Evolutionary conservation across 2,113 vertebrate genomes (phyloP).

Genomic region (Sander lucioperca): DNA sequence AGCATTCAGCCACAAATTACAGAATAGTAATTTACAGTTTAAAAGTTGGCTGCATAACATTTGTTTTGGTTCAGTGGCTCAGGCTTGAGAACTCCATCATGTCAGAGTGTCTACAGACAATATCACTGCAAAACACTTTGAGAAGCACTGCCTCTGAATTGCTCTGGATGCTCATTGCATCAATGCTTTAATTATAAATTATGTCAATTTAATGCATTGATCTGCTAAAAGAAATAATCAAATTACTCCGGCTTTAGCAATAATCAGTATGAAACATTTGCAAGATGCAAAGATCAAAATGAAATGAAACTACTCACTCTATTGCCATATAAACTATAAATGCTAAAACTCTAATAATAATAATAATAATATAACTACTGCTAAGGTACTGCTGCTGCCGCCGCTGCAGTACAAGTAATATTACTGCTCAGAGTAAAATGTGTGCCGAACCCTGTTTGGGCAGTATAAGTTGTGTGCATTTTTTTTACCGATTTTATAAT

Average conservation of each 20-base stretch:
- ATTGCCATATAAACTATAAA: conserved; percentile 25
- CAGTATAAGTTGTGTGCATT: background rate
- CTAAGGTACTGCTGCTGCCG: background rate
- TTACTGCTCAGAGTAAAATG: background rate
- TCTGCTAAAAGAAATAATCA: conserved; percentile 37
- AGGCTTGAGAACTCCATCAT: conserved; percentile 18
- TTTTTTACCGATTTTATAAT: no score
- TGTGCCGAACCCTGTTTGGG: background rate
- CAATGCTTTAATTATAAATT: conserved; percentile 14
- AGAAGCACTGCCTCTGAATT: conserved; percentile 3
- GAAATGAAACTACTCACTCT: conserved; percentile 30
- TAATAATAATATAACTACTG: background rate
- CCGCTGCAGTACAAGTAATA: background rate
- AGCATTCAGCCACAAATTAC: conserved; percentile 10
- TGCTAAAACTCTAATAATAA: conserved; percentile 17
- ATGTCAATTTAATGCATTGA: conserved; percentile 34
- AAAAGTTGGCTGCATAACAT: conserved; percentile 10
- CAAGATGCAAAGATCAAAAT: conserved; percentile 40
- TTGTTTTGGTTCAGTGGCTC: conserved; percentile 24
- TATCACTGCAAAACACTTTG: conserved; percentile 15
- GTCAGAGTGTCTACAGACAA: conserved; percentile 34
- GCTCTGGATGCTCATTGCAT: conserved; percentile 14
- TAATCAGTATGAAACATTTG: conserved; percentile 27
- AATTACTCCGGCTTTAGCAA: conserved; percentile 17
- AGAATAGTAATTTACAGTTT: conserved; percentile 24